Evolutionary conservation across 1,140 invertebrate genomes (phyloP), one percentile per base, ranked within the genome.

Genomic region (Plectrocnemia conspersa): DNA sequence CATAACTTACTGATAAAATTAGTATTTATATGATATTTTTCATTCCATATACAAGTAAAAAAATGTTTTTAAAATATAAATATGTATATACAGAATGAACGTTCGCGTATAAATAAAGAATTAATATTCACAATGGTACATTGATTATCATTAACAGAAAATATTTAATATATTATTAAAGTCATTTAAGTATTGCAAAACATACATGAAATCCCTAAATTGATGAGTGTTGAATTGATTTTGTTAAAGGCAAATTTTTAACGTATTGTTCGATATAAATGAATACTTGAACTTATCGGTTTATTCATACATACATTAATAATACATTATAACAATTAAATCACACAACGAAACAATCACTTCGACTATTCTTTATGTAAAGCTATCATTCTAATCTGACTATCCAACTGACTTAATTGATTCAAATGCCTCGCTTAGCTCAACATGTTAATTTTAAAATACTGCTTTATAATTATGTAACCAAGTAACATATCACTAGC

Each of bases 341-440:
- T 61, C 59, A 61, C 59, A 61, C 59, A 45, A 35, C 56, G 54
- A 56, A 47, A 54, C 59, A 48, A 61, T 57, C 59, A 56, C 59
- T 56, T 52, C 55, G 47, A 52, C 24, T 56, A 35, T 48, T 35
- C 45, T 41, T 52, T 44, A 60, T 46, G 48, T 60, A 60, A 56
- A 60, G 49, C 58, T 60, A 52, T 56, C 15, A 29, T 42, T 55
- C 56, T 54, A 49, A 11, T 35, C 27, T 61, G 59, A 61, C 59
- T 61, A 61, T 52, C 35, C 29, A 49, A 49, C 49, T 36, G 33
- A 36, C 33, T 10, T 35, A 22, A 15, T 38, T 24, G 24, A 41
- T 29, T 33, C 44, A 44, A 45, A 44, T 45, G 29, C 52, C 22
- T 45, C 42, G 7, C 27, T 49, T 41, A 46, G 22, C 50, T 35